Percentiles rank a stretch among this genome's conserved stretches.
Conservation (phyloP, 2,113 vertebrate species). For the Nyctereutes procyonoides region DNA sequence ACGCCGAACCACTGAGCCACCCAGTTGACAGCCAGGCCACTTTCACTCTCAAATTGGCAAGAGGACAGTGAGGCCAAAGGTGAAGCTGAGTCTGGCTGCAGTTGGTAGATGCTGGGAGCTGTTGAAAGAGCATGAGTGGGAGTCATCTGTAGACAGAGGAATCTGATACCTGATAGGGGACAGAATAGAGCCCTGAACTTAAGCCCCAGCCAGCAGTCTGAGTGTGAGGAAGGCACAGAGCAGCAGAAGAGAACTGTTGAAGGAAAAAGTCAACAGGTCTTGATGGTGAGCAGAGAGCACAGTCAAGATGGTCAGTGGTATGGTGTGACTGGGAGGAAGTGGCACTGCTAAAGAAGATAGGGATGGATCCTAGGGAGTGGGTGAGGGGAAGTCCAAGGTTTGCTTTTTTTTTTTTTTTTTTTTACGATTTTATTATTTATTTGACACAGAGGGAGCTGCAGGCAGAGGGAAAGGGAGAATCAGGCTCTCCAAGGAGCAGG, state of each 20-base stretch:
- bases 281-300: neutral
- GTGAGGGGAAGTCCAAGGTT: neutral
- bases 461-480: no score
- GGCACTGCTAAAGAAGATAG: neutral
- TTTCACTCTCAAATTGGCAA: constrained; percentile 10
- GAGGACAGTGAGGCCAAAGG: neutral
- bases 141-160: neutral
- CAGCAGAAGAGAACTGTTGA: neutral
- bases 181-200: neutral
- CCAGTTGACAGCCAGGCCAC: neutral
- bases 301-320: neutral
- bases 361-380: neutral
- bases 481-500: no score
- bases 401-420: neutral
- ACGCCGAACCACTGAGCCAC: no score
- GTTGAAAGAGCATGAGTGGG: neutral
- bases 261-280: neutral
- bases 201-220: neutral
- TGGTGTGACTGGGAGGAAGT: neutral
- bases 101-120: neutral
- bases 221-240: neutral
- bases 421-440: no score
- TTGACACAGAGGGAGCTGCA: no score
- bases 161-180: neutral
- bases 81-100: neutral